Base-by-base conservation (phyloP, 1,140 invertebrate genomes). In the Pseudomyrmex flavicornis region DNA sequence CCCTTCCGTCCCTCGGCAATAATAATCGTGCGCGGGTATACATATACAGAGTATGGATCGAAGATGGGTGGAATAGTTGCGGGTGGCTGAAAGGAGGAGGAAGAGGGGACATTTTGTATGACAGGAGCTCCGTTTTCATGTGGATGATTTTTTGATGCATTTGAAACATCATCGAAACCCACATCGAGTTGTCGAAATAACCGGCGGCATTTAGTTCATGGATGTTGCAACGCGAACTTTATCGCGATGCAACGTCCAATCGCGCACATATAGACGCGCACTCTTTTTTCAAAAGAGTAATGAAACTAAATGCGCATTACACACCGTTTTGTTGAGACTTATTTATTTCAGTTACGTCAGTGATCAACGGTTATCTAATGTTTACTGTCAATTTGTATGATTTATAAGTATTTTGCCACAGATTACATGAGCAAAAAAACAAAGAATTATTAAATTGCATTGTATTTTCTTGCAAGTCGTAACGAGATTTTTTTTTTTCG, bases 11-110 rank as follows among this genome's bases (percentile, higher is more conserved):
- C 73, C 20, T 48, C 35, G 20, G 5, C 22, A 26, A 26, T 70
- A 46, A 58, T 26, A 48, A 9, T 59, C 63, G n/a, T 12, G 46
- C 22, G 59, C 15, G 52, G 70, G 20, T 35, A 46, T 15, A n/a
- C n/a, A 54, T 20, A 66, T 61, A 26, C 26, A 70, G 15, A 70
- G 12, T 54, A 62, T n/a, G 74, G 74, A 77, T 77, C 74, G 74
- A 77, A 77, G 63, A 56, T 68, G 68, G 44, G 48, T 56, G 46
- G 50, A 44, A 15, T 68, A 26, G 48, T 77, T 48, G 74, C 22
- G 59, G 46, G 74, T 13, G 26, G 0, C 4, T 35, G 35, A 5
- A 35, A 7, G 35, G 35, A 35, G 35, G 35, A 35, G 35, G 2
- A 20, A 4, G 26, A n/a, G 46, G 48, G 46, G 35, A n/a, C 74